Evolutionary conservation across 2,113 vertebrate species (phyloP), one percentile per base, ranked within the genome.

Genomic region (Chamaea fasciata): DNA sequence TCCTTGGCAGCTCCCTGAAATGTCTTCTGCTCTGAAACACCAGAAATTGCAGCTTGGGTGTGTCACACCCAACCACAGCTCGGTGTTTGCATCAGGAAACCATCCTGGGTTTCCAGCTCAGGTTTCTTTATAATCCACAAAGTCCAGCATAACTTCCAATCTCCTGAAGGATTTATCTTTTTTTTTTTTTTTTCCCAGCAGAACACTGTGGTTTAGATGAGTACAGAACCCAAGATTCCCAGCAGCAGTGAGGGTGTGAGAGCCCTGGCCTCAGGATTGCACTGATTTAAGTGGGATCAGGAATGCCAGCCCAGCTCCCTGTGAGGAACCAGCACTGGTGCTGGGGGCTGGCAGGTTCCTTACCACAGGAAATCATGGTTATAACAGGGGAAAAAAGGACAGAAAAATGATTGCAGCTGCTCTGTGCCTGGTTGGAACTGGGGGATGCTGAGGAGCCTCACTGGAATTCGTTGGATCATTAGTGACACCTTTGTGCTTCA

Each of bases 381-480:
- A 1, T 11, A 2, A 6, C 0, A 11, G 55, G 46, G 15, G 12
- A 23, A n/a, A 3, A 35, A 37, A 22, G 24, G 3, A n/a, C 30
- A 16, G 4, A 4, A 35, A 11, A 44, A 13, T 50, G 6, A 4
- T 22, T 1, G 5, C 17, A 6, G 60, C 65, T 69, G 47, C 50
- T 50, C 35, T 7, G 7, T 16, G 79, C 15, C 33, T n/a, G 30
- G 1, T 2, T 50, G 60, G 60, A 2, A 1, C 0, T 30, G 10
- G 55, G 24, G 23, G 41, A 26, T 1, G 0, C 2, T 14, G 39
- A 13, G 28, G 50, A 31, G 6, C 23, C 3, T 33, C 23, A 6
- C 1, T 19, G 44, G 57, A 13, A 5, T 33, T 49, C 0, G 1
- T 5, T 33, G 55, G 41, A 2, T 28, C 10, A 0, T 4, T 4